Conservation (phyloP, 2,888 invertebrate species). For the Caenorhabditis doughertyi region DNA sequence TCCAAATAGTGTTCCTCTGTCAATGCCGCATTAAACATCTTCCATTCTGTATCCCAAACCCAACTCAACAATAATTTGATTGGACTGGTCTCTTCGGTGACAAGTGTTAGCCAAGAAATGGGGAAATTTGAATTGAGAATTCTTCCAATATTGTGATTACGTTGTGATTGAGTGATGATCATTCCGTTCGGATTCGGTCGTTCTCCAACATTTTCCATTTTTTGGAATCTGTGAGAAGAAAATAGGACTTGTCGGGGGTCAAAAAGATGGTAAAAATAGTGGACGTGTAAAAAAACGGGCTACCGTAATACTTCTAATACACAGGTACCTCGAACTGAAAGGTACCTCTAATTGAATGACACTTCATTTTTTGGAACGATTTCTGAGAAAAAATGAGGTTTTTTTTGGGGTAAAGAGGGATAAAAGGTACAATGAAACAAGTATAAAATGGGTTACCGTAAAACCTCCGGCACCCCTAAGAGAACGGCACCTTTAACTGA, state of each 20-base stretch:
- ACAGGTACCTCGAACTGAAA: no score
- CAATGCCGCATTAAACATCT: background rate
- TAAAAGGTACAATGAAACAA: no score
- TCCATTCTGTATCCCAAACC: background rate
- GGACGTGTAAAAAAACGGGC: no score
- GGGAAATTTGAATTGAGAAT: constrained; percentile 4
- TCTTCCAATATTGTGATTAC: background rate
- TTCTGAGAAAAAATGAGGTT: no score
- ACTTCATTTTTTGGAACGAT: no score
- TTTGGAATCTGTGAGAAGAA: background rate
- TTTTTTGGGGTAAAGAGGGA: no score
- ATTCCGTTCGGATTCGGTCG: background rate
- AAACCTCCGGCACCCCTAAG: no score
- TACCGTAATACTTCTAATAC: no score
- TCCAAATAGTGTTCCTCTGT: background rate
- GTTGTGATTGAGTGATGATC: background rate
- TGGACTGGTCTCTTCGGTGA: background rate
- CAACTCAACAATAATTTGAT: background rate
- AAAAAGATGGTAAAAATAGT: background rate
- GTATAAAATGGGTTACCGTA: no score
- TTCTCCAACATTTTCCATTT: background rate
- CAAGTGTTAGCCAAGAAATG: background rate
- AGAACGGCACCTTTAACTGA: no score
- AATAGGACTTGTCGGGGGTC: background rate
- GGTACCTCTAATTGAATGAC: no score